Evolutionary conservation across 2,113 vertebrate species (phyloP).

Genomic region (Telmatochromis sp.): DNA sequence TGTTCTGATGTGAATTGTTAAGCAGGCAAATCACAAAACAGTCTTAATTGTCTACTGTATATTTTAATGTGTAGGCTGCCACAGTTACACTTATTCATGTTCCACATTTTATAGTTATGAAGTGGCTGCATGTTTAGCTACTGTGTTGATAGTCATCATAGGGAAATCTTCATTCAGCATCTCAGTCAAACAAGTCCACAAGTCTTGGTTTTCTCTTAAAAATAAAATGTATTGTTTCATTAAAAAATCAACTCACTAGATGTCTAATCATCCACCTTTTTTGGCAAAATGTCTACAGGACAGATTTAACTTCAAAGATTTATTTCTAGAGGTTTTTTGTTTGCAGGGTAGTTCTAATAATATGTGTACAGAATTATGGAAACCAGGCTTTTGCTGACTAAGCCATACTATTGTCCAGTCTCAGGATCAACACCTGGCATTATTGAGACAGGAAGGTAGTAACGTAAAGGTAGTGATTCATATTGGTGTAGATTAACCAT

Average conservation of each 20-base stretch:
- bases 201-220: neutral
- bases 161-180: neutral
- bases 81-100: neutral
- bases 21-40: neutral
- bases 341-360: neutral
- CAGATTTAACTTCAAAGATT: neutral
- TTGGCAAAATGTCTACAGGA: neutral
- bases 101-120: neutral
- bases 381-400: neutral
- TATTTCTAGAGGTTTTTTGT: neutral
- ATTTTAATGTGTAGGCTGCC: neutral
- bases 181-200: neutral
- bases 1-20: neutral
- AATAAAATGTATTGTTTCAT: neutral
- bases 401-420: neutral
- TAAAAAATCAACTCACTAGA: neutral
- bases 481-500: neutral
- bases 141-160: neutral
- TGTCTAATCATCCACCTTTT: neutral
- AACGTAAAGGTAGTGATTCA: neutral
- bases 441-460: neutral
- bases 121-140: neutral
- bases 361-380: neutral
- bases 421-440: conserved; percentile 1
- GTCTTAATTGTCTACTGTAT: neutral